Conservation (phyloP, 2,113 vertebrate genomes). For the Hemiscyllium ocellatum region DNA sequence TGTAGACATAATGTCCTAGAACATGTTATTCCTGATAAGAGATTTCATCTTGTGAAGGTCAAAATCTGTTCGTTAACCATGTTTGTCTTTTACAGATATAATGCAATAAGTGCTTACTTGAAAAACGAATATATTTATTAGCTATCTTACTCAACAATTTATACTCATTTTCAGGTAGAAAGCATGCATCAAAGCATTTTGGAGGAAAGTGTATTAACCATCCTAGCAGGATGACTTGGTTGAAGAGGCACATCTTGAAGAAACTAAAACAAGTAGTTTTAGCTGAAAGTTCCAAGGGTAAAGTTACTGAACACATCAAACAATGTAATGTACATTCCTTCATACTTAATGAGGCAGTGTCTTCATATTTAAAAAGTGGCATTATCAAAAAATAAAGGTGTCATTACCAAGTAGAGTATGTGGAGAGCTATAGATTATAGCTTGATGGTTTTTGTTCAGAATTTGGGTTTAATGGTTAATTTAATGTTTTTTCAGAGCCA, state of each 20-base stretch:
- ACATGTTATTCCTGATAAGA: constrained; percentile 29
- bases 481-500: neutral
- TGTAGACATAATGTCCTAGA: neutral
- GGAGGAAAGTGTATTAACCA: neutral
- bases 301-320: neutral
- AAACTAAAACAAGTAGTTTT: neutral
- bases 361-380: neutral
- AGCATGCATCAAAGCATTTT: neutral
- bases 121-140: neutral
- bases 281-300: neutral
- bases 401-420: neutral
- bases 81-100: neutral
- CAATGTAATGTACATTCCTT: neutral
- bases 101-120: neutral
- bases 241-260: neutral
- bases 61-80: neutral
- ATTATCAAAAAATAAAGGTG: too few species aligned
- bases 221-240: neutral
- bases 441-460: neutral
- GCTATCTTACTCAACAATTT: neutral
- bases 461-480: neutral
- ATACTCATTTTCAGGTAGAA: neutral
- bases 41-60: neutral
- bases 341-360: neutral
- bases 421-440: neutral